These are phyloP conservation scores for Perizoma affinitatum DNA, from an alignment of 2,888 invertebrate genomes.

Conservation along the genomic window DNA sequence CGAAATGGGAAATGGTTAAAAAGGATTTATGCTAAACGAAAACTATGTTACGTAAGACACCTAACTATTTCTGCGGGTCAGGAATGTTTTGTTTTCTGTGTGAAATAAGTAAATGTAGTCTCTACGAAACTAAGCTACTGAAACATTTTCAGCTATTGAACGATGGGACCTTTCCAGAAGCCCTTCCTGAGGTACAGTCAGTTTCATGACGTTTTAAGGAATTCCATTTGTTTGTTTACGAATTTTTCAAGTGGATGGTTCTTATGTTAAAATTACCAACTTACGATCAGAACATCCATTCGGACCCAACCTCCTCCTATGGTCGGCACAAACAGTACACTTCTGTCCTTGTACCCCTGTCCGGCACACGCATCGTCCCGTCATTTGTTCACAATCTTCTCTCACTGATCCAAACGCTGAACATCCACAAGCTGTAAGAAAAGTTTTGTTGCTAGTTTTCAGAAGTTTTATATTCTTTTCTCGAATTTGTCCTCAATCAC, in stretches of 20 bases:
- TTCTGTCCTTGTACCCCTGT: conserved; percentile 93
- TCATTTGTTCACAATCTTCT: conserved; percentile 97
- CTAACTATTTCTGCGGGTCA: conserved; percentile 27
- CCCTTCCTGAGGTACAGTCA: too few species aligned
- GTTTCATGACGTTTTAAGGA: too few species aligned
- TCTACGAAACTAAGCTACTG: background rate
- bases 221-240: too few species aligned
- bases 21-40: conserved; percentile 42
- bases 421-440: conserved; percentile 91
- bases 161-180: too few species aligned
- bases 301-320: conserved; percentile 90
- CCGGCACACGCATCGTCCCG: conserved; percentile 94
- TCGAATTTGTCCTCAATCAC: too few species aligned
- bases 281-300: conserved; percentile 84
- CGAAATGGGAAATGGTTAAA: conserved; percentile 40
- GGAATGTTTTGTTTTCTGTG: conserved; percentile 20
- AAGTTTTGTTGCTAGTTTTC: background rate
- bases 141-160: conserved; percentile 5
- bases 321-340: conserved; percentile 92
- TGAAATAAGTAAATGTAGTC: conserved; percentile 12
- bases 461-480: too few species aligned
- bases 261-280: conserved; percentile 37
- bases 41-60: conserved; percentile 38
- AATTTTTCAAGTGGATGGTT: too few species aligned
- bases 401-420: conserved; percentile 94